Evolutionary conservation across 2,888 invertebrate genomes (phyloP), one percentile per base, ranked within the genome.

Genomic region (Acleris sparsana): DNA sequence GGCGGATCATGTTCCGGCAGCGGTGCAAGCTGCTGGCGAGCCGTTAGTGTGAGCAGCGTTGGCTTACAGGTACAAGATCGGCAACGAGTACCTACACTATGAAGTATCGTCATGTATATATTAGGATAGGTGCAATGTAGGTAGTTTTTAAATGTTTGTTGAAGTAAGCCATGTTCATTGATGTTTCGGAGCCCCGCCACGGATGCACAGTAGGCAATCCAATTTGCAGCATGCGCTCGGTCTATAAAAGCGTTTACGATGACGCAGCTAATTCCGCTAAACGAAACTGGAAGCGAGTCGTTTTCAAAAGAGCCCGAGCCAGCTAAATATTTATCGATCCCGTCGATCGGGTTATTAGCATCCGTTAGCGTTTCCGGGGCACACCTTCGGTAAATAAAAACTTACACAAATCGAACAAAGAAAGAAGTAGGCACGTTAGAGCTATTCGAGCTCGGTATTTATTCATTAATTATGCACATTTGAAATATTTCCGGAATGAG

Each of bases 361-460:
- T 60, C 60, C 20, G 55, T 65, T 65, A 65, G 65, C 44, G 49
- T 65, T 65, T 65, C 65, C 65, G 60, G 57, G 39, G 55, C 55
- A 18, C 33, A 57, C 51, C 51, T 49, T 20, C 33, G 49, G 16
- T 13, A 58, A 58, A 58, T 29, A 58, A 49, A 59, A 29, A 59
- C 49, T 39, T 25, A 48, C 13, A 53, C 43, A 53, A 44, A 49
- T 20, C 49, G 18, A 49, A 49, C 18, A 57, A 57, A 22, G 17
- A 22, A 46, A 16, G 13, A 57, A 25, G 44, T 2, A 33, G 33
- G 33, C 33, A 33, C 33, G 9, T 16, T 44, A n/a, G 9, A 22
- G 44, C 20, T 56, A 44, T 22, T 43, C 5, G 11, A n/a, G 22
- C 13, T 5, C 22, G 25, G 22, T n/a, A n/a, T 16, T 20, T 7